Evolutionary conservation across 2,888 invertebrate genomes (phyloP).

Genomic region (Dryococelus australis): DNA sequence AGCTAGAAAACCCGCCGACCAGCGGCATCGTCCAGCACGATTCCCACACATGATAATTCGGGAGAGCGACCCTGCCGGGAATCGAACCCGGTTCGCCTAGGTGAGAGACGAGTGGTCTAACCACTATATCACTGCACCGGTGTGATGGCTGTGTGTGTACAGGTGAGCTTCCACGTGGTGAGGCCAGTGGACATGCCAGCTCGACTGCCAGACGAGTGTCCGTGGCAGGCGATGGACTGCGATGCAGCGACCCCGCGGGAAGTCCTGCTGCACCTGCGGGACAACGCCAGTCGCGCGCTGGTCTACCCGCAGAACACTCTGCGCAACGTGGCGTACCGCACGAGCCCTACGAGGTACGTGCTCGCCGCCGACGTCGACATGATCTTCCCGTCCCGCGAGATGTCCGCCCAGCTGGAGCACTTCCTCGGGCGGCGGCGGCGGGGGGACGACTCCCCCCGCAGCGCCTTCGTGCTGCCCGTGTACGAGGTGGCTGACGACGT

Average conservation of each 20-base stretch:
- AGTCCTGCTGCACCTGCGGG: neutral
- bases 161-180: slow-evolving; percentile 22
- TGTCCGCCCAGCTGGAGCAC: slow-evolving; percentile 47
- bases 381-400: slow-evolving; percentile 52
- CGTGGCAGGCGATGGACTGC: neutral
- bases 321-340: slow-evolving; percentile 56
- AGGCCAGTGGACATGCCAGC: neutral
- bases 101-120: too few relatives aligned
- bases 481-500: slow-evolving; percentile 54
- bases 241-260: neutral
- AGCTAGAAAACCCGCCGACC: too few relatives aligned
- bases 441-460: slow-evolving; percentile 47
- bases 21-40: too few relatives aligned
- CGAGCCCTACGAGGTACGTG: slow-evolving; percentile 53
- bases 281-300: neutral
- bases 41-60: too few relatives aligned
- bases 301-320: slow-evolving; percentile 57
- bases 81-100: too few relatives aligned
- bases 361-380: slow-evolving; percentile 57
- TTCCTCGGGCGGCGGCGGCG: slow-evolving; percentile 45
- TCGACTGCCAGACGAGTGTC: neutral
- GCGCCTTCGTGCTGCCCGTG: slow-evolving; percentile 57
- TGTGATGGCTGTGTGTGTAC: neutral
- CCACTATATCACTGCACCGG: too few relatives aligned
- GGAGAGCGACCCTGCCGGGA: too few relatives aligned